Evolutionary conservation across 2,113 vertebrate species (phyloP).

Genomic region (Lagopus leucura): DNA sequence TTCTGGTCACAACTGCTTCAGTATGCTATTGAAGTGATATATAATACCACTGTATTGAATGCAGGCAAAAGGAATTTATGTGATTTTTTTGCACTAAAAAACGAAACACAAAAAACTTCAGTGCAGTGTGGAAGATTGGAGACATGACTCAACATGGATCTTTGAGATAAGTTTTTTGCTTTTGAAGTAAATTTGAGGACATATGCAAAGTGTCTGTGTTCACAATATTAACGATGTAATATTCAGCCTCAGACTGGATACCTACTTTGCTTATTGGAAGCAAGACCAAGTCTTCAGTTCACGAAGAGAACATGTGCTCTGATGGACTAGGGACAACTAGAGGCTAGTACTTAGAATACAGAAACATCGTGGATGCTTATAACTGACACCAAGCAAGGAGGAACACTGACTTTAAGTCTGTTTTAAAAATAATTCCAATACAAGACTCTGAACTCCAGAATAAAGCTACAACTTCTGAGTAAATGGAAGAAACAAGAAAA

Average conservation of each 20-base stretch:
- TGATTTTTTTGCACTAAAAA: slow-evolving; percentile 13
- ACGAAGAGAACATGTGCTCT: too few species aligned
- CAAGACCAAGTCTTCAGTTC: not conserved
- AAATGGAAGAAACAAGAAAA: not conserved
- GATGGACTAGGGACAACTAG: not conserved
- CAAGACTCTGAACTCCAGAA: not conserved
- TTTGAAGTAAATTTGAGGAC: not conserved
- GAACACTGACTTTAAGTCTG: not conserved
- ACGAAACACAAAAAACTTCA: not conserved
- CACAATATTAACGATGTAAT: not conserved
- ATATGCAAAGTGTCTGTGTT: not conserved
- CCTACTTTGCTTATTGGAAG: not conserved
- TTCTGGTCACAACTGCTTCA: slow-evolving; percentile 79
- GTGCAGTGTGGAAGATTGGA: not conserved
- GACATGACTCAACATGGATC: not conserved
- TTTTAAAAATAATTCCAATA: not conserved
- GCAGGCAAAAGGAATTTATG: not conserved
- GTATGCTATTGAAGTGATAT: slow-evolving; percentile 75
- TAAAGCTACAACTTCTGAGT: not conserved
- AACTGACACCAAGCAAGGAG: not conserved
- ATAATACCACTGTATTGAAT: slow-evolving; percentile 64
- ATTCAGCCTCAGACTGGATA: not conserved
- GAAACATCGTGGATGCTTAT: not conserved
- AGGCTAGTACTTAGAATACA: not conserved
- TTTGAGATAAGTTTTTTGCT: not conserved